Percentiles rank a stretch among this genome's conserved stretches.
These are phyloP conservation scores for Pelusios castaneus DNA, from an alignment of 2,113 vertebrate species.

Conservation along the genomic window DNA sequence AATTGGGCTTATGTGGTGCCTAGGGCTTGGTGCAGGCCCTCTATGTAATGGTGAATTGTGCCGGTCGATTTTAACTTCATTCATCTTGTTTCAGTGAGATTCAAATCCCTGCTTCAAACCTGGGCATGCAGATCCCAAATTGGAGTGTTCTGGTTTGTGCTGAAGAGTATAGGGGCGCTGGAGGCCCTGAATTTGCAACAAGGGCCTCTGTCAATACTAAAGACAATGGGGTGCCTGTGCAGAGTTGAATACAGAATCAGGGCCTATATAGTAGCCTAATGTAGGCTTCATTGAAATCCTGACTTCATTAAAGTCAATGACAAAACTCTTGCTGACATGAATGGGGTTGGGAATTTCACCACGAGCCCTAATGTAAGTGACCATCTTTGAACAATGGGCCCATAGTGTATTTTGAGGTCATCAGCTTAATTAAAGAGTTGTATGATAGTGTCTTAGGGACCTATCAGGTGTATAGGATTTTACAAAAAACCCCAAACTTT, in stretches of 20 bases:
- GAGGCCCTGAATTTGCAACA: not conserved
- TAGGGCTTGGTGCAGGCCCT: not conserved
- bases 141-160: not conserved
- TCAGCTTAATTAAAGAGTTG: not conserved
- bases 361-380: not conserved
- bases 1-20: not conserved
- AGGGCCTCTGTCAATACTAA: not conserved
- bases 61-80: not conserved
- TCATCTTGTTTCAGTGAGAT: not conserved
- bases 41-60: not conserved
- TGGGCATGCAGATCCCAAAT: not conserved
- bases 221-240: not conserved
- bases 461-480: not conserved
- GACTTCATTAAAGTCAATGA: not conserved
- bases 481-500: not conserved
- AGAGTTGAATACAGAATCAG: not conserved
- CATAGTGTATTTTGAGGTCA: not conserved
- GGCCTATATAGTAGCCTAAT: not conserved
- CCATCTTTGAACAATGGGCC: accelerated
- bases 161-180: not conserved
- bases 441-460: not conserved
- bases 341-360: not conserved
- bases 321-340: accelerated
- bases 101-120: not conserved
- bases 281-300: not conserved